Evolutionary conservation across 2,113 vertebrate species (phyloP), one percentile per base, ranked within the genome.

Genomic region (Clupea harengus): DNA sequence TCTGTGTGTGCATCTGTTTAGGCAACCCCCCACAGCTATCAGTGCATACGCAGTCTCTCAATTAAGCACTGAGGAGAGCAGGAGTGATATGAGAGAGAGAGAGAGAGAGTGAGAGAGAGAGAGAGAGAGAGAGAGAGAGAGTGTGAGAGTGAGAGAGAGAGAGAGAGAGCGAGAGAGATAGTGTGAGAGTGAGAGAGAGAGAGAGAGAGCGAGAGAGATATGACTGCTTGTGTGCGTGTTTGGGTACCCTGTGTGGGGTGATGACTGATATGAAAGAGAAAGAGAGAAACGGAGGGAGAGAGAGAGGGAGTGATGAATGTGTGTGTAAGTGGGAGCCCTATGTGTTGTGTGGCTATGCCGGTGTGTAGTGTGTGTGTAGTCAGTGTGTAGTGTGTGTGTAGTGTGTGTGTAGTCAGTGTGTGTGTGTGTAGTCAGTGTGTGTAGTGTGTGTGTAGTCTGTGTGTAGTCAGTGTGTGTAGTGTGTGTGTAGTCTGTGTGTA

Each of bases 401-500:
- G 4, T 72, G 25, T 32, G 39, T 39, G 28, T 72, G 64, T 10
- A 72, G 81, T 49, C 83, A 54, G 46, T 80, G n/a, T n/a, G n/a
- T n/a, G n/a, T n/a, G n/a, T 64, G 60, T 67, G 60, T 67, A n/a
- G 4, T 72, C 64, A 72, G 39, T 39, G 28, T 72, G 64, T 10
- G n/a, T n/a, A n/a, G n/a, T n/a, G n/a, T n/a, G n/a, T 64, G 60
- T 67, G 60, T 67, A n/a, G 4, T 72, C 64, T 32, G 39, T 39
- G 28, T 72, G 64, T 10, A 72, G 81, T 49, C 83, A 54, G 46
- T 80, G n/a, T n/a, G n/a, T n/a, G n/a, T n/a, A n/a, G n/a, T n/a
- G n/a, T n/a, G n/a, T n/a, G n/a, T n/a, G n/a, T n/a, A n/a, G n/a
- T n/a, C n/a, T n/a, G n/a, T 64, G 60, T 67, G 60, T 67, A n/a